Conservation (phyloP, 2,113 vertebrate species). For the Potamarius usumacintae region DNA sequence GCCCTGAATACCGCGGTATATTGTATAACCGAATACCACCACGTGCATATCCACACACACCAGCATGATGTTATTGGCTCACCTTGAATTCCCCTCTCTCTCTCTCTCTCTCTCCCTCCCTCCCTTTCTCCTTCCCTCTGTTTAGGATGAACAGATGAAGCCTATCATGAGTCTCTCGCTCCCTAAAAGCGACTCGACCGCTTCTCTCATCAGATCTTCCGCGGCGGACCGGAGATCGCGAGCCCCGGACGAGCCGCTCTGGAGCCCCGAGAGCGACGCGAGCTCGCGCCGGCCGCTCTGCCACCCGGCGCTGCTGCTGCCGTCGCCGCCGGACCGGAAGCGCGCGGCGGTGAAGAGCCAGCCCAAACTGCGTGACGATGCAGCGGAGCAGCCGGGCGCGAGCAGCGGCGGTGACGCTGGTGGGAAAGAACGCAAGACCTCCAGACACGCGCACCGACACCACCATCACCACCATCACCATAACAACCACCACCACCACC, state of each 20-base stretch:
- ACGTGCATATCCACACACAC: not conserved
- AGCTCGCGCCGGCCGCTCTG: slow-evolving; percentile 91
- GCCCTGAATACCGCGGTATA: not conserved
- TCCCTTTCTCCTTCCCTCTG: not conserved
- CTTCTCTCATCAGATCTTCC: slow-evolving; percentile 80
- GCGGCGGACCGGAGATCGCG: slow-evolving; percentile 59
- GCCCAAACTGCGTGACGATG: slow-evolving; percentile 55
- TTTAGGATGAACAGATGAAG: slow-evolving; percentile 53
- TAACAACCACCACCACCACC: slow-evolving; percentile 56
- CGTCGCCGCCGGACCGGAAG: slow-evolving; percentile 69
- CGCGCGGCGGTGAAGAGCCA: slow-evolving; percentile 67
- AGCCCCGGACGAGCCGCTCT: slow-evolving; percentile 65
- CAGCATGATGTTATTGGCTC: slow-evolving; percentile 7
- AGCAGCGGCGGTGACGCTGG: slow-evolving; percentile 43
- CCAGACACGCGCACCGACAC: slow-evolving; percentile 64
- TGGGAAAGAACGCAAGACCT: slow-evolving; percentile 65
- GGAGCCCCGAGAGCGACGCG: slow-evolving; percentile 77
- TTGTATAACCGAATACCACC: not conserved
- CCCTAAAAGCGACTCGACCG: slow-evolving; percentile 86
- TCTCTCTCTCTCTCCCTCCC: not conserved
- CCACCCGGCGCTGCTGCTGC: slow-evolving; percentile 74
- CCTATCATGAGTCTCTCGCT: slow-evolving; percentile 84
- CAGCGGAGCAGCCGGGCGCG: slow-evolving; percentile 59
- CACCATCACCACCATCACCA: slow-evolving; percentile 71
- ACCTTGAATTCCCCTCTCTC: slow-evolving; percentile 12